Base-by-base conservation (phyloP, 1,140 invertebrate genomes). In the Onthophagus taurus region DNA sequence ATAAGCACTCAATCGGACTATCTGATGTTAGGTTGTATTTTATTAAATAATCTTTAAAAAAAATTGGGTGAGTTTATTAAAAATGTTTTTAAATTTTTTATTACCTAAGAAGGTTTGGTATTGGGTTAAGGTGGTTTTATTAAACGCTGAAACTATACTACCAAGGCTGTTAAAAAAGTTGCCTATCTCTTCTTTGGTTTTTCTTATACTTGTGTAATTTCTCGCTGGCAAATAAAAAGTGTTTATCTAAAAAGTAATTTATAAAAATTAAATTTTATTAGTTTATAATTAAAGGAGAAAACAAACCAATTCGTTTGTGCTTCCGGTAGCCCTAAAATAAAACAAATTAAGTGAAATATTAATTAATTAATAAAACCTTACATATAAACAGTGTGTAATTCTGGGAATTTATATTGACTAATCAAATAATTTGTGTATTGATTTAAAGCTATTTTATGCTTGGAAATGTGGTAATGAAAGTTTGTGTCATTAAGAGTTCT, bases 361-460 rank as follows among this genome's bases (percentile, higher is more conserved):
- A 53, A 45, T 21, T 50, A 49, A 14, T 41, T 14, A 51, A n/a
- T n/a, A n/a, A n/a, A n/a, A n/a, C n/a, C 51, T 44, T 42, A 56
- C 51, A 53, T 52, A 36, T 53, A 53, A 16, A 58, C 35, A 37
- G 56, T 45, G 12, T 47, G 42, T 20, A 59, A 31, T 42, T 55
- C 52, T 31, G 54, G 35, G 4, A 49, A 51, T 11, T 47, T 29
- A 42, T 50, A 48, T 16, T 50, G 48, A n/a, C 45, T 38, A 20
- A 55, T 52, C 37, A 61, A 44, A 53, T 58, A 53, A 55, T 53
- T 41, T 7, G 41, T 37, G 45, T 59, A 61, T 46, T 58, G 53
- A 31, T 49, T 45, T 6, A 59, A 34, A 13, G 53, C 59, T 19
- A 49, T 11, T 44, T 53, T 58, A 17, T 50, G 30, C 42, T 59